Conservation (phyloP, 2,113 vertebrate genomes). For the Argyrosomus japonicus region DNA sequence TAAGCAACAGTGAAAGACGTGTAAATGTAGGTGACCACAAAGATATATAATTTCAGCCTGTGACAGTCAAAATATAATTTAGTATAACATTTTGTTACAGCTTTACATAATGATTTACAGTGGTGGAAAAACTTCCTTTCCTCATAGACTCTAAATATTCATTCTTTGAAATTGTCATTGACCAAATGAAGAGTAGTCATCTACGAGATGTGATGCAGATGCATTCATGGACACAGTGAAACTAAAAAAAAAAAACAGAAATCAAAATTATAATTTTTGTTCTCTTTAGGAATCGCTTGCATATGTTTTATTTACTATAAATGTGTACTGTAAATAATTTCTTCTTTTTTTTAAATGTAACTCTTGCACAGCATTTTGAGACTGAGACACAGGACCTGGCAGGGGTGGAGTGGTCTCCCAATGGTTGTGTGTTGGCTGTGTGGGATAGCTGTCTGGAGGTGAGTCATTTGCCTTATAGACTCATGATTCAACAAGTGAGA, state of each 20-base stretch:
- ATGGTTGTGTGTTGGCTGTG: constrained; percentile 93
- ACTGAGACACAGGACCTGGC: constrained; percentile 94
- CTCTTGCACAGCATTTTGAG: constrained; percentile 90
- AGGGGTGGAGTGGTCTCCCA: constrained; percentile 96
- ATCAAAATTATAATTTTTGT: neutral
- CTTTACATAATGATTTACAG: neutral
- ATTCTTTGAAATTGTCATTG: neutral
- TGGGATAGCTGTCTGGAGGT: constrained; percentile 98
- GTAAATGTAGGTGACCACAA: neutral
- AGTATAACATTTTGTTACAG: neutral
- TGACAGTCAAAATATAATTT: neutral
- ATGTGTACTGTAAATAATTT: neutral
- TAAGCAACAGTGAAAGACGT: neutral
- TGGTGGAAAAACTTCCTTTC: neutral
- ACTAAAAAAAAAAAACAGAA: neutral
- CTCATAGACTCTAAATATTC: neutral
- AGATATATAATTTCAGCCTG: neutral
- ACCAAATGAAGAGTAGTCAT: neutral
- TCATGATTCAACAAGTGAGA: neutral
- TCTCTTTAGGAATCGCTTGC: neutral
- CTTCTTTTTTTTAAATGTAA: neutral
- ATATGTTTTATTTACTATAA: neutral
- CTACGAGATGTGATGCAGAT: neutral
- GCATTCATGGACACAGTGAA: neutral
- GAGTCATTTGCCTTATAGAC: constrained; percentile 36